Base-by-base conservation (phyloP, 2,113 vertebrate species). In the Labrus mixtus region DNA sequence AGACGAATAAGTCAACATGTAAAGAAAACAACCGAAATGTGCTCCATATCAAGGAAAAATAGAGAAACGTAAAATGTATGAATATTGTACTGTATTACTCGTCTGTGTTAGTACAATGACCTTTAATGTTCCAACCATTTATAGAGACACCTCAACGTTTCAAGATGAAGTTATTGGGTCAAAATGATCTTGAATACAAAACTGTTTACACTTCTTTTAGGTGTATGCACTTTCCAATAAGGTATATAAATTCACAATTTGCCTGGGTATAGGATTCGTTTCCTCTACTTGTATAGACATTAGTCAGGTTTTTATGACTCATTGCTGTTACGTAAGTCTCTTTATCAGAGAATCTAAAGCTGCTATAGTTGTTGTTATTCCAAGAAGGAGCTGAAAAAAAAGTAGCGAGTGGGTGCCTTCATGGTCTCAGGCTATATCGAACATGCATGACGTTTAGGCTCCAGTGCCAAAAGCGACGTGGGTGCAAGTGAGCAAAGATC, bases 401-500 rank as follows among this genome's bases (percentile, higher is more conserved):
- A 53, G 37, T 9, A 3, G 3, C 29, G 55, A 66, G 78, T 75
- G 74, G 70, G 79, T 6, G 66, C 55, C 25, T 12, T 67, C 51
- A 19, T 19, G 75, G 71, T 45, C 74, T 55, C 39, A 76, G 77
- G 77, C 63, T 63, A 50, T 63, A 56, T 56, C 33, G 23, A 78
- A 70, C 83, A 77, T 36, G 43, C 69, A 62, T 84, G 68, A 68
- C 65, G 59, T 81, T 77, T 63, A 51, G 68, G 64, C 39, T 69
- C 48, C 10, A 0, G 23, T 57, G 84, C 79, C 72, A 73, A 79
- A 68, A 11, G 39, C n/a, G n/a, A 68, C 37, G 84, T 79, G 76
- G 84, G 79, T 22, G 71, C 17, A 12, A 70, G 79, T 16, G 70
- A 76, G 68, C 55, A 59, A 73, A 65, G 58, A 55, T 60, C 51